Percentiles rank a stretch among this genome's conserved stretches.
phyloP scores from a whole-genome alignment of 2,113 vertebrate genomes.

The Melanerpes aurifrons region DNA sequence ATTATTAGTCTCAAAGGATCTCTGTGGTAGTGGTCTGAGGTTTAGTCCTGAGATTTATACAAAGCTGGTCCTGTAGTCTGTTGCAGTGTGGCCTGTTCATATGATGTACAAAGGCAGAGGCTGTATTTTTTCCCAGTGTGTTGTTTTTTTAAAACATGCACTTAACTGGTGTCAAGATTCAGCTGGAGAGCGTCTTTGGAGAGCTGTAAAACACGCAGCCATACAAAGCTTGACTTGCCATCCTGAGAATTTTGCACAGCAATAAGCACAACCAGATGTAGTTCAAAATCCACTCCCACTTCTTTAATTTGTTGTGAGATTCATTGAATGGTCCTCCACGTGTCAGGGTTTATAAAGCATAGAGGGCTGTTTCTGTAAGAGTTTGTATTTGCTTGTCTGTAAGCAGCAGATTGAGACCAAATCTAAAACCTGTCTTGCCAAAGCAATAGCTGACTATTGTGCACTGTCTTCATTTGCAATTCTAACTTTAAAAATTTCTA shows the following conservation, averaged over 20 bases:
- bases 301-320: neutral
- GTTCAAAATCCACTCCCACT: neutral
- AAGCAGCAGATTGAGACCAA: neutral
- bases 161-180: neutral
- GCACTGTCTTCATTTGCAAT: constrained; percentile 23
- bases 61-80: neutral
- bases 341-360: neutral
- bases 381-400: neutral
- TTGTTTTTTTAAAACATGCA: neutral
- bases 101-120: neutral
- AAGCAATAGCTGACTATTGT: neutral
- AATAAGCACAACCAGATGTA: neutral
- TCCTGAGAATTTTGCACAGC: neutral
- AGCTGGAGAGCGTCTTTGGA: neutral
- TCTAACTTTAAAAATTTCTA: constrained; percentile 31
- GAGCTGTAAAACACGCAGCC: neutral
- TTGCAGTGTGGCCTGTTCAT: neutral
- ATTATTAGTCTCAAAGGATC: neutral
- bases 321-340: neutral
- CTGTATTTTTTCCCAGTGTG: neutral
- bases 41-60: neutral
- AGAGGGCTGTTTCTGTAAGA: neutral
- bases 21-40: neutral
- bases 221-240: neutral
- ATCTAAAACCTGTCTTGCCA: neutral